A percentile compares a stretch with the other conserved stretches of the same genome.
Conservation (phyloP, 2,113 vertebrate species). For the Copsychus sechellarum region DNA sequence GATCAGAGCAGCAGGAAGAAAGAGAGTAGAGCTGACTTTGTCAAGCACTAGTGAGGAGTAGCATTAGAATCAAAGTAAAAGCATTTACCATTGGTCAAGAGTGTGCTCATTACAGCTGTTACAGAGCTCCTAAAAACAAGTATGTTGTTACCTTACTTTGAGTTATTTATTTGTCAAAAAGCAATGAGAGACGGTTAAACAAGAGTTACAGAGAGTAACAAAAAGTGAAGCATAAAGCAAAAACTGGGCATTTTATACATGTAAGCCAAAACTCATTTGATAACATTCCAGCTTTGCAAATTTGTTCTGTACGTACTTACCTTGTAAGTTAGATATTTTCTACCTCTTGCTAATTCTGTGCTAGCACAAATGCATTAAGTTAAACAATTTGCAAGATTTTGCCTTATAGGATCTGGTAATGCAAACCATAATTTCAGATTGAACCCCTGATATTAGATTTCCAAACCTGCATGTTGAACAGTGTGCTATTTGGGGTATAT, state of each 20-base stretch:
- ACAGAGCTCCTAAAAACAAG: neutral
- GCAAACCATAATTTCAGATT: neutral
- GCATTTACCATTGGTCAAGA: neutral
- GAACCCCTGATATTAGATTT: neutral
- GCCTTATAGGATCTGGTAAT: neutral
- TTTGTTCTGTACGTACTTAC: neutral
- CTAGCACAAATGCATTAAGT: neutral
- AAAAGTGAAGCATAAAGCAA: neutral
- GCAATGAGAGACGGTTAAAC: neutral
- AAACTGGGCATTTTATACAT: neutral
- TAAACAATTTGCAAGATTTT: neutral
- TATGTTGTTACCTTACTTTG: neutral
- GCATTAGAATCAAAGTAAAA: neutral
- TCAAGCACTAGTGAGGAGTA: neutral
- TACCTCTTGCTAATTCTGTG: neutral
- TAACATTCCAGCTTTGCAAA: neutral
- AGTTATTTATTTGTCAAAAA: neutral
- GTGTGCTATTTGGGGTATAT: neutral
- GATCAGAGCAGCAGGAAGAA: neutral
- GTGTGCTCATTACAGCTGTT: neutral
- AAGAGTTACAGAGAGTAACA: neutral
- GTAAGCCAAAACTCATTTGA: neutral
- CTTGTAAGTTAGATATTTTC: neutral
- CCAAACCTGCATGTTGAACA: neutral
- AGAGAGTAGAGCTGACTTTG: neutral